These are phyloP conservation scores for Sphenopsis melanotis DNA, from an alignment of 2,797 vertebrate species.

Conservation along the genomic window DNA sequence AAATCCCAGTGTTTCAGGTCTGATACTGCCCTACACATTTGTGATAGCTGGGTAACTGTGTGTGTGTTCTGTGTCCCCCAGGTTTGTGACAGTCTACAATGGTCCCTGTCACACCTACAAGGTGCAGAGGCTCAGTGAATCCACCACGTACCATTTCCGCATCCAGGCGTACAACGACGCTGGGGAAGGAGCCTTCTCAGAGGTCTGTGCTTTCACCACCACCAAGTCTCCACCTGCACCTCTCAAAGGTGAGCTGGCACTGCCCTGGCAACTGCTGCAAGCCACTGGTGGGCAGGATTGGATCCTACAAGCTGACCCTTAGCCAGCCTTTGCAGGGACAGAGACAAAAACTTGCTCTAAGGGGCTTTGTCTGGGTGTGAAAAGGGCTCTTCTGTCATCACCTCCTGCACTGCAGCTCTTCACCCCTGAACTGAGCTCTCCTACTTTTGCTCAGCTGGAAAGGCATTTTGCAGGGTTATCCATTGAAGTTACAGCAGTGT, in stretches of 20 bases:
- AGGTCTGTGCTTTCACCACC: constrained; percentile 78
- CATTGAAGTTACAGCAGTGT: rapidly evolving
- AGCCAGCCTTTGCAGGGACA: neutral
- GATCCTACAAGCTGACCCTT: neutral
- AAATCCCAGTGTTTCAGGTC: rapidly evolving
- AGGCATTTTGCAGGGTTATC: neutral
- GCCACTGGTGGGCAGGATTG: rapidly evolving
- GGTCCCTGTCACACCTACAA: constrained; percentile 81
- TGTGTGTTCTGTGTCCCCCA: neutral
- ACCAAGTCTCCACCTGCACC: constrained; percentile 77
- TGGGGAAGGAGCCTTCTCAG: constrained; percentile 77
- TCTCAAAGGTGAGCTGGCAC: constrained; percentile 75
- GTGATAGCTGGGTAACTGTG: neutral
- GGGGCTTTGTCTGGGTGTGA: neutral
- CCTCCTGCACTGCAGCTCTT: neutral
- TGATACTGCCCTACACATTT: rapidly evolving
- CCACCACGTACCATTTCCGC: constrained; percentile 78
- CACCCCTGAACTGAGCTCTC: neutral
- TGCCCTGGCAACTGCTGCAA: neutral
- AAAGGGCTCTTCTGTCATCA: neutral
- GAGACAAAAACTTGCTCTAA: neutral
- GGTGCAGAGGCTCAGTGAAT: constrained; percentile 79
- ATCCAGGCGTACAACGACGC: constrained; percentile 81
- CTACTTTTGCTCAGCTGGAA: neutral
- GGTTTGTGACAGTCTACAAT: constrained; percentile 78